phyloP scores from a whole-genome alignment of 2,797 vertebrate genomes.

The Sternotherus odoratus region DNA sequence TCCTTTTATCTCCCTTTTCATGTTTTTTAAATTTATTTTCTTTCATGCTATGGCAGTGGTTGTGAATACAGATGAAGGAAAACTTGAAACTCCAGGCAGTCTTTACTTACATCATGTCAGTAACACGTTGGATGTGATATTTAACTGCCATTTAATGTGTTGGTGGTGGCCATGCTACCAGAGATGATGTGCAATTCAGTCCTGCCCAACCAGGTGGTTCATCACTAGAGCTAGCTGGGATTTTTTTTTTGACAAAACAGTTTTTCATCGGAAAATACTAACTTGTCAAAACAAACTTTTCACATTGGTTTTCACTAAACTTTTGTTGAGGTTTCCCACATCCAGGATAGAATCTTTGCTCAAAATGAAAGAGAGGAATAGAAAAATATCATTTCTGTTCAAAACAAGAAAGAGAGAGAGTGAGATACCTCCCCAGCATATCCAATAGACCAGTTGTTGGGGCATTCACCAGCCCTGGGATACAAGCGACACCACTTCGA shows the following conservation, averaged over 20 bases:
- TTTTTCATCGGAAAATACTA: no score
- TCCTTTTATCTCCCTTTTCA: not conserved
- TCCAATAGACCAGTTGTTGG: no score
- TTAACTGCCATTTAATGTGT: not conserved
- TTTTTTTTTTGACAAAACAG: not conserved
- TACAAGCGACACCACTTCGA: no score
- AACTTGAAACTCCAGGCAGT: not conserved
- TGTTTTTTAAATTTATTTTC: slow-evolving; percentile 47
- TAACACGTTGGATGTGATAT: slow-evolving; percentile 19
- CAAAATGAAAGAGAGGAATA: not conserved
- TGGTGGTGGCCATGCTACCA: not conserved
- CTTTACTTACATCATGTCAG: slow-evolving; percentile 12
- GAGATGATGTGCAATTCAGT: not conserved
- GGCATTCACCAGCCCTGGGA: no score
- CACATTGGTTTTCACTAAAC: not conserved
- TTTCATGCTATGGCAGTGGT: slow-evolving; percentile 23
- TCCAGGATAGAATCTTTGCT: not conserved
- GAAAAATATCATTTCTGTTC: not conserved
- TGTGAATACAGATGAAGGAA: slow-evolving; percentile 56
- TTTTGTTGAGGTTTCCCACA: not conserved
- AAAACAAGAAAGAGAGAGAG: not conserved
- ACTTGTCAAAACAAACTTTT: not conserved
- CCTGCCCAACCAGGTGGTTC: not conserved
- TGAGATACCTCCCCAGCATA: no score
- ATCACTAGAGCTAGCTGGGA: not conserved